Base-by-base conservation (phyloP, 2,113 vertebrate species). In the Burhinus bistriatus region DNA sequence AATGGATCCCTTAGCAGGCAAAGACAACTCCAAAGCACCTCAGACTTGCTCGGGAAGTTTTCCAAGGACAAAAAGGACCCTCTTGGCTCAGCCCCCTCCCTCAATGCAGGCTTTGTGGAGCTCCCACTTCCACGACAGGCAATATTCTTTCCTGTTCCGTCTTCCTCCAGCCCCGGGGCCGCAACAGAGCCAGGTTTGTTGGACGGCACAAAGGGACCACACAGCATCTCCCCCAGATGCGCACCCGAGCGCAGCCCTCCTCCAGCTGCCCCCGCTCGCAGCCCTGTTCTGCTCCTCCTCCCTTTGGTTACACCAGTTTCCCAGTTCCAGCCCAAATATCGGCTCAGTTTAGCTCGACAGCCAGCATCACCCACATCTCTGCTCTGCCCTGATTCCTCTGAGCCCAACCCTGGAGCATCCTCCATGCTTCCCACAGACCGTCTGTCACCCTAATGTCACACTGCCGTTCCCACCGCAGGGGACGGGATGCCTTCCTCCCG, bases 161-260 rank as follows among this genome's bases (percentile, higher is more conserved):
- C 87, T 90, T 95, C 87, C 72, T 79, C n/a, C 85, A 77, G 61
- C 54, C 59, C 42, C 2, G 0, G 52, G 16, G 68, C 72, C 2
- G 3, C 65, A 87, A 97, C 93, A 97, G 93, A 93, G 82, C 59
- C 58, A 77, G 87, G 69, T 90, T 76, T 97, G 96, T 97, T 93
- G 85, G 36, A 2, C 0, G 11, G 32, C 76, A 96, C 96, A 97
- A 97, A 96, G 90, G 30, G 21, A 54, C 5, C 77, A 89, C 75
- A 94, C 54, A 97, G 84, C 87, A 58, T 90, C 89, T 54, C 58
- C 49, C 49, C 75, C 91, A 95, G 95, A 89, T 96, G 95, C 2
- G 0, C 1, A 5, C 22, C 38, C 0, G 1, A 69, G 71, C 9
- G 2, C 19, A 15, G 47, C 65, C 42, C 80, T 77, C 36, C 80